Evolutionary conservation across 2,888 invertebrate species (phyloP), one percentile per base, ranked within the genome.

Genomic region (Mechanitis mazaeus): DNA sequence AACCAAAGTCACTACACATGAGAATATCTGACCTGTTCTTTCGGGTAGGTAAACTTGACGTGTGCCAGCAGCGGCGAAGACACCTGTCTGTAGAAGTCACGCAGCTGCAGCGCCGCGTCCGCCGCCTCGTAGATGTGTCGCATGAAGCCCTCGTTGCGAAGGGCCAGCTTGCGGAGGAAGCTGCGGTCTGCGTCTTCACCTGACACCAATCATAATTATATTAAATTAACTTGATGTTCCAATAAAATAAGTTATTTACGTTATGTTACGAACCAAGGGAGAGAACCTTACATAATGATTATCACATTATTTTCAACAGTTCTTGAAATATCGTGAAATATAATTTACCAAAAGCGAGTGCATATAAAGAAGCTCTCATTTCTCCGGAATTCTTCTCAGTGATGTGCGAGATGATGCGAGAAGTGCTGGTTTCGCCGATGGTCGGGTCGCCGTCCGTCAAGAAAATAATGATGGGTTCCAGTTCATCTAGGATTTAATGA

Each of bases 61-160:
- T 94, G 91, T 1, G 92, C 85, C 56, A 95, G 84, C 9, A 94
- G 84, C 1, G 95, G 94, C 5, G 93, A 93, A 0, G 94, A 92
- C 61, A 95, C 92, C 80, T 93, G 92, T 46, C 88, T 87, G 84
- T 93, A 94, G 83, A 94, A 94, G 75, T 92, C 91, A 56, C 91
- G 84, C 54, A 95, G 84, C 78, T 95, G 94, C 53, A 93, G 78
- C 65, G 92, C 90, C 2, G 94, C 93, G 76, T 94, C 94, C 0
- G 93, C 90, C n/a, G 92, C 93, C 77, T 93, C 94, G 81, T 94
- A 94, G 68, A 95, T 94, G 77, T 93, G 92, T 2, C 94, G 85
- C 71, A 93, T 92, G 78, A 94, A 93, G 3, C 94, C 95, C 42
- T 87, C 87, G 80, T 94, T 94, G 64, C 92, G 91, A 28, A 92